phyloP scores from a whole-genome alignment of 1,140 invertebrate genomes.

The Drosophila pallidifrons region DNA sequence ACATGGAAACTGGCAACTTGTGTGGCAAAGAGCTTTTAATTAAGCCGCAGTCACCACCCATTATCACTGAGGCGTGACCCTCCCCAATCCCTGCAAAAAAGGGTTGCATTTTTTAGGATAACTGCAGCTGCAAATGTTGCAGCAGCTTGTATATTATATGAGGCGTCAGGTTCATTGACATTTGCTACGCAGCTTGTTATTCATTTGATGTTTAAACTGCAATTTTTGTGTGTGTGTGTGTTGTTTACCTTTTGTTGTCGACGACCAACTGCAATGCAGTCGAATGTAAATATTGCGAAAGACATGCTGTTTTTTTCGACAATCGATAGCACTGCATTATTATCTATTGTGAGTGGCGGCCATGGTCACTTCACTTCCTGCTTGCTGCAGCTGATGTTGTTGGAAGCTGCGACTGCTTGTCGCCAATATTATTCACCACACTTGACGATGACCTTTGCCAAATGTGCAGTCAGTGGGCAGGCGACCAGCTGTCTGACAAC shows the following conservation, averaged over 20 bases:
- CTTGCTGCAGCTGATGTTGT: slow-evolving; percentile 27
- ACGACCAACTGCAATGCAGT: slow-evolving; percentile 27
- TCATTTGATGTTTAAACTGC: slow-evolving; percentile 43
- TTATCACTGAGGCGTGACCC: slow-evolving; percentile 24
- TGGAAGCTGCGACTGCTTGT: slow-evolving; percentile 7
- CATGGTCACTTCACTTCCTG: slow-evolving; percentile 44
- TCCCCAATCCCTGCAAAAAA: background rate
- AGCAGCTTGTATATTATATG: too few species aligned
- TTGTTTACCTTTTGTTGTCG: background rate
- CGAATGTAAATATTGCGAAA: slow-evolving; percentile 35
- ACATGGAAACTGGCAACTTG: slow-evolving; percentile 24
- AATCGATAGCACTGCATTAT: slow-evolving; percentile 58
- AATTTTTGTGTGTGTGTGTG: slow-evolving; percentile 9
- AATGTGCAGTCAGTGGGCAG: slow-evolving; percentile 58
- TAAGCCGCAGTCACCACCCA: slow-evolving; percentile 58
- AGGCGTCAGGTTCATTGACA: slow-evolving; percentile 38
- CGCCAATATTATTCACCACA: slow-evolving; percentile 1
- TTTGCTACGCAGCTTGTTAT: slow-evolving; percentile 27
- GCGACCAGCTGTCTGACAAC: slow-evolving; percentile 68
- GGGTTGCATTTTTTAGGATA: slow-evolving; percentile 55
- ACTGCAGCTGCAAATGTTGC: slow-evolving; percentile 1
- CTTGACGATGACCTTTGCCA: slow-evolving; percentile 47
- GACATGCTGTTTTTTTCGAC: slow-evolving; percentile 45
- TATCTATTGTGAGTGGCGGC: slow-evolving; percentile 33
- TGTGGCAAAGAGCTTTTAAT: slow-evolving; percentile 66